Evolutionary conservation across 53 echinoderm and acorn worm species (phyloP).

Genomic region (Apostichopus leukothele): DNA sequence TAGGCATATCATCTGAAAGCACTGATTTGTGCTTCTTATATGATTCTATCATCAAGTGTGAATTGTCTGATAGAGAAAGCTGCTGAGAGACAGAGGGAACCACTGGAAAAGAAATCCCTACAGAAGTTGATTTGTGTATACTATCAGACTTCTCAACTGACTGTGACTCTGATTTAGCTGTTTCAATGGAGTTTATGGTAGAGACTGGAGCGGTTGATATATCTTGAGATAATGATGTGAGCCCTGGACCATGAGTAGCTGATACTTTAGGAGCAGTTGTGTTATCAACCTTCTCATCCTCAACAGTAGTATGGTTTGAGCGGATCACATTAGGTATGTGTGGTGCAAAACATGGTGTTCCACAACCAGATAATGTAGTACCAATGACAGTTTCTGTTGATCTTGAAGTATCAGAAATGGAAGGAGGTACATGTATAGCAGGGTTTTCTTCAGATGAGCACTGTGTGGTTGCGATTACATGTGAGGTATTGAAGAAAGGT

Average conservation of each 20-base stretch:
- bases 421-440: background rate
- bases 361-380: background rate
- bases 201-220: no score
- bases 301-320: background rate
- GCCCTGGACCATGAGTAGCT: no score
- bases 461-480: background rate
- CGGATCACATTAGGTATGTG: background rate
- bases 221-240: no score
- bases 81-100: background rate
- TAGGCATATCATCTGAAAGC: background rate
- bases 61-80: background rate
- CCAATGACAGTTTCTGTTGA: background rate
- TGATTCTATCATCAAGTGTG: background rate
- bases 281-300: no score
- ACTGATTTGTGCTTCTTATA: background rate
- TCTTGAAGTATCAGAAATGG: background rate
- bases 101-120: background rate
- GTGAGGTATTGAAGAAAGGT: background rate
- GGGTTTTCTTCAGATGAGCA: background rate
- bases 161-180: background rate
- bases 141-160: background rate
- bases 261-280: no score
- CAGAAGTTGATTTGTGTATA: background rate
- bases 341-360: background rate
- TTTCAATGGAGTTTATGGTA: no score